phyloP scores from a whole-genome alignment of 2,113 vertebrate genomes.

The Plotosus lineatus region DNA sequence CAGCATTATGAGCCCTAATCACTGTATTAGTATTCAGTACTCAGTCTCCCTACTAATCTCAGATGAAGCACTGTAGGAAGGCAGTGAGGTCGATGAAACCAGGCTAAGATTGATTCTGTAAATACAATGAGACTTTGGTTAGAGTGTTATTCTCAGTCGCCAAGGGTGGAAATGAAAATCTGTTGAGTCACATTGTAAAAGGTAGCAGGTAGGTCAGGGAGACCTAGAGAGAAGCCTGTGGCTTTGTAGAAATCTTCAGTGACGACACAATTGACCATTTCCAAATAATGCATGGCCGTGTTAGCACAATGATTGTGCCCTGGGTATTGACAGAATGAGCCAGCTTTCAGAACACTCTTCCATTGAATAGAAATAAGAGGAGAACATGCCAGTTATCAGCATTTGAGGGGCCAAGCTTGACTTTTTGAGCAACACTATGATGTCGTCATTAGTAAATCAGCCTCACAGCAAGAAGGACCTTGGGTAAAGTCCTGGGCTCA shows the following conservation, averaged over 20 bases:
- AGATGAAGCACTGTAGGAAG: background rate
- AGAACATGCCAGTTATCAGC: background rate
- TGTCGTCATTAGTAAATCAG: too few species aligned
- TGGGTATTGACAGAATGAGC: background rate
- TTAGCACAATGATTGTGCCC: background rate
- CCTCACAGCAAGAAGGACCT: too few species aligned
- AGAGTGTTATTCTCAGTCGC: background rate
- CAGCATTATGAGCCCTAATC: background rate
- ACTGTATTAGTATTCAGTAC: background rate
- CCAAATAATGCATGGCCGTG: background rate
- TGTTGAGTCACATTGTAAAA: too few species aligned
- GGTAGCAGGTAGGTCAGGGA: background rate
- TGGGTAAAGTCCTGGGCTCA: too few species aligned
- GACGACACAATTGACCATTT: background rate
- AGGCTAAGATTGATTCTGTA: background rate
- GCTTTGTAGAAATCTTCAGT: background rate
- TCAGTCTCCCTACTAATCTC: too few species aligned
- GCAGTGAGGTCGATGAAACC: background rate
- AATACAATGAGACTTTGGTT: background rate
- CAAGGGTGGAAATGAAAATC: background rate
- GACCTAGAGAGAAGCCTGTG: background rate
- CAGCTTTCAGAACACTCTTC: background rate
- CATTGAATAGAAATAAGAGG: background rate
- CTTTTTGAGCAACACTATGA: background rate
- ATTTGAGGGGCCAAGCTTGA: background rate